These are phyloP conservation scores for Aproaerema taeniolella DNA, from an alignment of 2,888 invertebrate genomes.

Conservation along the genomic window DNA sequence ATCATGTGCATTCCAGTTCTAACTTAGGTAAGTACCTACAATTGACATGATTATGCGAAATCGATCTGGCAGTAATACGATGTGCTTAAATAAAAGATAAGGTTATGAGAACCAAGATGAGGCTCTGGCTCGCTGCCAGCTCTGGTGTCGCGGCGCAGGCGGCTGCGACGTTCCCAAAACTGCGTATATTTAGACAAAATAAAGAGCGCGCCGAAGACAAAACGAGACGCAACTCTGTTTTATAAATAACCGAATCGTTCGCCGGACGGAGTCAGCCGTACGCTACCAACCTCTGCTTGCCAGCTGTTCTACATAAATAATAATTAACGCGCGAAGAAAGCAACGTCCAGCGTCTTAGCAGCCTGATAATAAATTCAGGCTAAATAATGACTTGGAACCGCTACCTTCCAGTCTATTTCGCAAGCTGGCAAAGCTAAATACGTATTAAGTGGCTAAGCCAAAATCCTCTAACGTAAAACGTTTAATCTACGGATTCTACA, in stretches of 20 bases:
- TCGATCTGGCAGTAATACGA: no score
- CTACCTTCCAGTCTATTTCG: slow-evolving; percentile 5
- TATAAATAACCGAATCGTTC: slow-evolving; percentile 75
- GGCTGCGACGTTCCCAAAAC: slow-evolving; percentile 74
- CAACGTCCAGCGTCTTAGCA: slow-evolving; percentile 39
- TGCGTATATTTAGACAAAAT: slow-evolving; percentile 78
- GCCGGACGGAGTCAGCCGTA: slow-evolving; percentile 64
- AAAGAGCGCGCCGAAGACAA: slow-evolving; percentile 76
- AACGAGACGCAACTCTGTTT: slow-evolving; percentile 77
- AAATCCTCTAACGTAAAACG: slow-evolving; percentile 2
- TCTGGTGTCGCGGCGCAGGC: slow-evolving; percentile 63
- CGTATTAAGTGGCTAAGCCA: slow-evolving; percentile 9
- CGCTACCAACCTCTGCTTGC: slow-evolving; percentile 66
- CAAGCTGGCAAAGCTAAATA: slow-evolving; percentile 5
- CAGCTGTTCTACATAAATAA: slow-evolving; percentile 77
- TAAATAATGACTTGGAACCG: not conserved
- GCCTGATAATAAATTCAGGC: slow-evolving; percentile 20
- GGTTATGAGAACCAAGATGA: slow-evolving; percentile 56
- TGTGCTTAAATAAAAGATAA: slow-evolving; percentile 56
- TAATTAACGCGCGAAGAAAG: slow-evolving; percentile 72
- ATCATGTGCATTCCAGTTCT: no score
- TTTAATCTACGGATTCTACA: slow-evolving; percentile 38
- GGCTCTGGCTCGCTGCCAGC: slow-evolving; percentile 60
- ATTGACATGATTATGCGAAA: no score
- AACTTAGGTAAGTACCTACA: no score